These are phyloP conservation scores for Parauchenoglanis punctatus DNA, from an alignment of 2,797 vertebrate genomes.

Conservation along the genomic window DNA sequence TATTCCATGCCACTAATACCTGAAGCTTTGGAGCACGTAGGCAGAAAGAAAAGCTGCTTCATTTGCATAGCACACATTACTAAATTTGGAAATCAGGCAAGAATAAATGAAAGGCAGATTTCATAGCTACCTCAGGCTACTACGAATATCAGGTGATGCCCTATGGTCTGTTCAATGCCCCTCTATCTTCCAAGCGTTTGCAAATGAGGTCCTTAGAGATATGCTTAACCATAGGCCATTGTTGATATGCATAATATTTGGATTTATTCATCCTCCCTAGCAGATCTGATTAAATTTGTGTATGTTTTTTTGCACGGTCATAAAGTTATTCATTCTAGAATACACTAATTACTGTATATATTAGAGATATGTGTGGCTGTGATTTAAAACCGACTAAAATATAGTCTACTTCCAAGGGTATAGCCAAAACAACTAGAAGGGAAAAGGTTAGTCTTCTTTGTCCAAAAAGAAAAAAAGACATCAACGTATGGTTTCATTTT, in stretches of 20 bases:
- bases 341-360: not conserved
- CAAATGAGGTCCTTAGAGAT: constrained; percentile 35
- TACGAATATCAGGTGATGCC: constrained; percentile 2
- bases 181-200: not conserved
- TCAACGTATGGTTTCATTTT: not conserved
- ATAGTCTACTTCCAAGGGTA: not conserved
- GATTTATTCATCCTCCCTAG: constrained; percentile 8
- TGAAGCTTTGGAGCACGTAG: not conserved
- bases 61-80: not conserved
- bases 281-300: not conserved
- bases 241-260: constrained; percentile 14
- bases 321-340: not conserved
- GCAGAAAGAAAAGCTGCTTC: not conserved
- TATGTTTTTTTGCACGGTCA: not conserved
- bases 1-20: not conserved
- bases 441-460: no score
- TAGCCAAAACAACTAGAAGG: not conserved
- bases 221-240: constrained; percentile 9
- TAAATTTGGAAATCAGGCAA: not conserved
- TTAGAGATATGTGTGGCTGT: not conserved
- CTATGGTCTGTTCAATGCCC: constrained; percentile 11
- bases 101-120: not conserved
- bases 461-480: not conserved
- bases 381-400: not conserved
- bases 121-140: constrained; percentile 11